A percentile compares a stretch with the other conserved stretches of the same genome.
These are phyloP conservation scores for Propithecus coquereli DNA, from an alignment of 2,113 vertebrate species.

Conservation along the genomic window DNA sequence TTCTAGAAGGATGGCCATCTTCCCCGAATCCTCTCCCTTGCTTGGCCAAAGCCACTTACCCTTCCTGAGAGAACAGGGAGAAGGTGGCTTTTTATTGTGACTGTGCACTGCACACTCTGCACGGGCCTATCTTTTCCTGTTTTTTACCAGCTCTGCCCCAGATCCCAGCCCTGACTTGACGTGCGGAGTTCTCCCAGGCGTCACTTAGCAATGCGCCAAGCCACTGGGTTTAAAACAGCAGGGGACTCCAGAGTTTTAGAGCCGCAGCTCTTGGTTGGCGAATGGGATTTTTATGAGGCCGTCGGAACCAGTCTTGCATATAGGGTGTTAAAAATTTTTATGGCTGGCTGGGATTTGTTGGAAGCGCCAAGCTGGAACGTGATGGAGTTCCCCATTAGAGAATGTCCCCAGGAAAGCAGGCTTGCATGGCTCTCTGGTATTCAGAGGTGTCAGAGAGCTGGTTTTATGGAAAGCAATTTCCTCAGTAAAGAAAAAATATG, in stretches of 20 bases:
- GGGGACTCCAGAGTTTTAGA: slow-evolving; percentile 58
- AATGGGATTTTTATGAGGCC: slow-evolving; percentile 69
- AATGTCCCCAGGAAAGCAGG: slow-evolving; percentile 74
- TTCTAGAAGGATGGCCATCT: background rate
- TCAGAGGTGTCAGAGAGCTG: slow-evolving; percentile 74
- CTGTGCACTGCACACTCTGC: background rate
- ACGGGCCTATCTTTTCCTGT: background rate
- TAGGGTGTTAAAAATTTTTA: slow-evolving; percentile 71
- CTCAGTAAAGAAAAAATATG: slow-evolving; percentile 75
- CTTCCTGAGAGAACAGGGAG: background rate
- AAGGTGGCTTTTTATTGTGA: background rate
- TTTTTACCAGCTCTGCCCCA: background rate
- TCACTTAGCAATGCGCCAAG: background rate
- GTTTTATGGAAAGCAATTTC: slow-evolving; percentile 72
- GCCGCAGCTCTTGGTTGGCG: slow-evolving; percentile 68
- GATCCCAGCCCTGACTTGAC: slow-evolving; percentile 3
- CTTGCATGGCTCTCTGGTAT: slow-evolving; percentile 61
- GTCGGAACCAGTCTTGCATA: slow-evolving; percentile 68
- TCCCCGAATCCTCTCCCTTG: background rate
- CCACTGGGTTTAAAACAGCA: slow-evolving; percentile 61
- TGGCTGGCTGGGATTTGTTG: slow-evolving; percentile 72
- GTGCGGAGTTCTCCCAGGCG: slow-evolving; percentile 15
- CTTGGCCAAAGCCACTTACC: background rate
- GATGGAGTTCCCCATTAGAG: slow-evolving; percentile 72
- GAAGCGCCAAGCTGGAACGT: slow-evolving; percentile 72